Base-by-base conservation (phyloP, 2,888 invertebrate species). In the Isoperla grammatica region DNA sequence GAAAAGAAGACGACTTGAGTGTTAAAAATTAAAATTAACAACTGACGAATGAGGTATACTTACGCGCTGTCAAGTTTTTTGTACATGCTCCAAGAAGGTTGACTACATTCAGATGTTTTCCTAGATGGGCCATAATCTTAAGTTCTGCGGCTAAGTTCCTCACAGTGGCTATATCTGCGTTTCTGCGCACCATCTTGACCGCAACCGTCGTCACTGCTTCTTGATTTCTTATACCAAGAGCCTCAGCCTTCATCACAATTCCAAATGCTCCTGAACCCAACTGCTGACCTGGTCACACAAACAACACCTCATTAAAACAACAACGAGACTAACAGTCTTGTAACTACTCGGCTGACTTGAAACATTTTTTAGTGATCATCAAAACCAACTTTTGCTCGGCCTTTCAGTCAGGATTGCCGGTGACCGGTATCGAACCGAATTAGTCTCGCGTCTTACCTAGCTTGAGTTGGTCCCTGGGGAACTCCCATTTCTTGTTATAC, bases 251-350 rank as follows among this genome's bases (percentile, higher is more conserved):
- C 72, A 94, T 84, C 0, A 97, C 96, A 2, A 95, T 88, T 17
- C 96, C 97, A 72, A 96, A 97, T 6, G 95, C 96, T 22, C 97
- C 97, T 22, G 92, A 88, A 4, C 97, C 96, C 42, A 97, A 76
- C 71, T 91, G 88, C 71, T 88, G 90, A 3, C 92, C 94, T 90
- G 68, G n/a, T n/a, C n/a, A n/a, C n/a, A n/a, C n/a, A n/a, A n/a
- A n/a, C n/a, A n/a, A n/a, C n/a, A n/a, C n/a, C n/a, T n/a, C n/a
- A n/a, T n/a, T n/a, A n/a, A n/a, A n/a, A n/a, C n/a, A 17, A 71
- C n/a, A n/a, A n/a, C n/a, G n/a, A n/a, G n/a, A n/a, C n/a, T n/a
- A n/a, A n/a, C n/a, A n/a, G n/a, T n/a, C n/a, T n/a, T n/a, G n/a
- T n/a, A n/a, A n/a, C n/a, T n/a, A n/a, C n/a, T n/a, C n/a, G n/a